These are phyloP conservation scores for Arrhopalites spinosus DNA, from an alignment of 2,888 invertebrate species.

Conservation along the genomic window DNA sequence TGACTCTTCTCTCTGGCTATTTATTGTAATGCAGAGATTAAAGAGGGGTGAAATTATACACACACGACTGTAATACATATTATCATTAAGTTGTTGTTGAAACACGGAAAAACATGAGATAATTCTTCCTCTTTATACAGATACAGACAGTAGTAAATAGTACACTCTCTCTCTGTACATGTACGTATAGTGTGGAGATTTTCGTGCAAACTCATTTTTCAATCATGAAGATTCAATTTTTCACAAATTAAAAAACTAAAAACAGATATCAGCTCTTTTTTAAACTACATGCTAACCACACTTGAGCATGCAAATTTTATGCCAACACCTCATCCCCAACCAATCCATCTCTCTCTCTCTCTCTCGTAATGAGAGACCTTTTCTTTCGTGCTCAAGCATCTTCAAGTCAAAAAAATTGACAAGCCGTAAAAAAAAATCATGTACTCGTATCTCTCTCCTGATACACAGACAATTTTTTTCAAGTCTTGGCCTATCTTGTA, in stretches of 20 bases:
- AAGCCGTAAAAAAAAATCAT: too few species aligned
- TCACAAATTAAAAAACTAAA: not conserved
- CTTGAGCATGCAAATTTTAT: too few species aligned
- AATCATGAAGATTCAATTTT: not conserved
- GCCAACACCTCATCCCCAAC: too few species aligned
- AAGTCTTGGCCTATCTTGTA: too few species aligned
- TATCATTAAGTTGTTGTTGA: constrained; percentile 32
- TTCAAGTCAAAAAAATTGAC: too few species aligned
- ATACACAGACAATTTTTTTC: too few species aligned
- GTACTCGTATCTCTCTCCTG: too few species aligned
- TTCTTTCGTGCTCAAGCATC: too few species aligned
- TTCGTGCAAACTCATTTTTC: not conserved
- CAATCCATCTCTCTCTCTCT: too few species aligned
- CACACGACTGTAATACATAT: constrained; percentile 20
- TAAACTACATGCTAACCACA: not conserved
- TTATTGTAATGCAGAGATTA: constrained; percentile 19
- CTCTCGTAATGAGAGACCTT: too few species aligned
- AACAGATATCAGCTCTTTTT: not conserved
- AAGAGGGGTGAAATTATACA: constrained; percentile 33
- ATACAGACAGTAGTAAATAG: not conserved
- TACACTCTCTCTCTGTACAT: not conserved
- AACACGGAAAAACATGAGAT: constrained; percentile 26
- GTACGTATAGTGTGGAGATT: not conserved
- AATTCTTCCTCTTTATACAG: not conserved
- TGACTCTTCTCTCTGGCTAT: not conserved